Percentiles rank a stretch among this genome's conserved stretches.
phyloP scores from a whole-genome alignment of 2,888 invertebrate species.

The Amblyteles armatorius region DNA sequence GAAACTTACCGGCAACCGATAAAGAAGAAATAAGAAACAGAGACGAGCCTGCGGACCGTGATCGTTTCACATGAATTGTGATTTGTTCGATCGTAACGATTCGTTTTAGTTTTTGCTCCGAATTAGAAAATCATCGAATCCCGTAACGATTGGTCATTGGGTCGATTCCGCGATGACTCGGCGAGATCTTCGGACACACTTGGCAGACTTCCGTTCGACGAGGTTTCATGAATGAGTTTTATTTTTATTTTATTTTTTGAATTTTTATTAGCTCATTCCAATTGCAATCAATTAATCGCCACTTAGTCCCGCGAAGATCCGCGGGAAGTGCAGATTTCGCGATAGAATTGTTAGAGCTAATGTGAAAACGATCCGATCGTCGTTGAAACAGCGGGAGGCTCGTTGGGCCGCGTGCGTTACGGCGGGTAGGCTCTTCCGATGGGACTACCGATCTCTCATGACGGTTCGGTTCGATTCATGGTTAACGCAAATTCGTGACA shows the following conservation, averaged over 20 bases:
- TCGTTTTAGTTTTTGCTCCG: conserved; percentile 46
- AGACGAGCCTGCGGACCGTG: conserved; percentile 10
- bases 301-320: conserved; percentile 24
- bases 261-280: neutral
- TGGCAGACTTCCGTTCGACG: neutral
- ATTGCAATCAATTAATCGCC: conserved; percentile 50
- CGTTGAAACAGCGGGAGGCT: conserved; percentile 20
- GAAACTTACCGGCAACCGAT: conserved; percentile 6
- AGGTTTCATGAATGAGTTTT: conserved; percentile 36
- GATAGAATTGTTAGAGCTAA: conserved; percentile 60
- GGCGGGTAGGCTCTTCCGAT: conserved; percentile 30
- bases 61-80: conserved; percentile 50
- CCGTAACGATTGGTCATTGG: neutral
- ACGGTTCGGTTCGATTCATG: conserved; percentile 52
- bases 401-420: conserved; percentile 1
- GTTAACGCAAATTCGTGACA: conserved; percentile 66
- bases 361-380: conserved; percentile 46
- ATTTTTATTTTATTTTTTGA: conserved; percentile 50
- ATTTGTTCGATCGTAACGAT: conserved; percentile 57
- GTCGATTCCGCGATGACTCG: conserved; percentile 12
- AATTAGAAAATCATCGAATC: conserved; percentile 44
- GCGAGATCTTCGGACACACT: neutral
- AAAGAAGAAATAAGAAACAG: conserved; percentile 35
- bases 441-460: conserved; percentile 30
- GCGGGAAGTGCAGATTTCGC: conserved; percentile 47